A percentile compares a stretch with the other conserved stretches of the same genome.
These are phyloP conservation scores for Coelinius sp. DNA, from an alignment of 2,888 invertebrate genomes.

Conservation along the genomic window DNA sequence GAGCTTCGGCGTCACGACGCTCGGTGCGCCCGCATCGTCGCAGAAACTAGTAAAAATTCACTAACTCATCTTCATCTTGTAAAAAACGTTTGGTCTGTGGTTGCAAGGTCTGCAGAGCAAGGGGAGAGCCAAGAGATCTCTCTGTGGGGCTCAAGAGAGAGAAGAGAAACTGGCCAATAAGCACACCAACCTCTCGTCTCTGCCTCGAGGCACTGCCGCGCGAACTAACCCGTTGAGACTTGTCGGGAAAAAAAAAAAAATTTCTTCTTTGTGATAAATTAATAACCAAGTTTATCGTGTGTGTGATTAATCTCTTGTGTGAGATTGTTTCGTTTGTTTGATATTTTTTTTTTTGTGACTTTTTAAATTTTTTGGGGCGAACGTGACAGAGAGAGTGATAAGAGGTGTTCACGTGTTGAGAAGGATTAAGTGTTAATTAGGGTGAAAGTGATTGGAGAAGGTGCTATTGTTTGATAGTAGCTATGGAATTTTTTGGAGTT, in stretches of 20 bases:
- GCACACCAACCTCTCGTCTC: constrained; percentile 17
- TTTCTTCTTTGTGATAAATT: not conserved
- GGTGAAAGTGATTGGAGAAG: not conserved
- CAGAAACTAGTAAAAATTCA: not conserved
- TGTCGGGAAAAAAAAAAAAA: not conserved
- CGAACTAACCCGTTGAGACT: constrained; percentile 2
- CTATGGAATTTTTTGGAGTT: constrained; percentile 15
- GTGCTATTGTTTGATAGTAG: not conserved
- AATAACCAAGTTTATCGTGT: not conserved
- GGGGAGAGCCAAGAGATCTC: not conserved
- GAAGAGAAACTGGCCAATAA: constrained; percentile 3
- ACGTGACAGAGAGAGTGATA: not conserved
- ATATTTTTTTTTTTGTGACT: not conserved
- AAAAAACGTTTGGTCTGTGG: not conserved
- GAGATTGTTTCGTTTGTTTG: too few species aligned
- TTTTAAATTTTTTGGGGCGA: not conserved
- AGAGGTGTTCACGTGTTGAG: not conserved
- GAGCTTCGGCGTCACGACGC: constrained; percentile 9
- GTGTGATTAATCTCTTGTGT: not conserved
- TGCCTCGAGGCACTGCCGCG: constrained; percentile 27
- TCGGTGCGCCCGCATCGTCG: constrained; percentile 25
- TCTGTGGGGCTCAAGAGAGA: not conserved
- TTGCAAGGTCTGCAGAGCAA: not conserved
- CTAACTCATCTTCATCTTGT: not conserved
- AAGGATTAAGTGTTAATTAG: not conserved